Conservation (phyloP, 1,140 invertebrate genomes). For the Aphaenogaster ashmeadi region DNA sequence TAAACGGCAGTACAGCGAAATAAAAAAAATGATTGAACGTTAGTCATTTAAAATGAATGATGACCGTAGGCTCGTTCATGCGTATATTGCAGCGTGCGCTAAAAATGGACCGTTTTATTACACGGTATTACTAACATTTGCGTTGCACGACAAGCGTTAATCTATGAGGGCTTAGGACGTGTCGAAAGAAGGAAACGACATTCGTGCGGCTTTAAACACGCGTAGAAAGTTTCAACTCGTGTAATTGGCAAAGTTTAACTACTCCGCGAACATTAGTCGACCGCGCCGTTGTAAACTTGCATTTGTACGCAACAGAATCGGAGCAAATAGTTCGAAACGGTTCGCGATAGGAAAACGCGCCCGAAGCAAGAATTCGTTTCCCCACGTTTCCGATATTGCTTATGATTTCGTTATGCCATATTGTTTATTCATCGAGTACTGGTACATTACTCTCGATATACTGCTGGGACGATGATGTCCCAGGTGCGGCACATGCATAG, state of each 20-base stretch:
- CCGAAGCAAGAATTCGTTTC: not conserved
- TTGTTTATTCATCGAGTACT: not conserved
- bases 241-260: slow-evolving; percentile 60
- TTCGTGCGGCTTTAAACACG: slow-evolving; percentile 13
- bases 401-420: slow-evolving; percentile 25
- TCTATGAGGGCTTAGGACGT: not conserved
- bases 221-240: slow-evolving; percentile 61
- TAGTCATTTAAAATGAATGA: not conserved
- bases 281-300: slow-evolving; percentile 1
- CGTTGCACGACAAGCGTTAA: not conserved
- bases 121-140: not conserved
- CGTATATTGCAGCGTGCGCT: not conserved
- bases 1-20: not conserved
- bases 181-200: slow-evolving; percentile 28
- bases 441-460: not conserved
- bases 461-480: not conserved
- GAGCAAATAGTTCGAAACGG: not conserved
- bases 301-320: slow-evolving; percentile 23
- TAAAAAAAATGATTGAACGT: not conserved
- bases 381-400: not conserved
- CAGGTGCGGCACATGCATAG: not conserved
- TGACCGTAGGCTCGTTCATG: not conserved
- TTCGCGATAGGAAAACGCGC: not conserved
- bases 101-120: not conserved
- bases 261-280: slow-evolving; percentile 25